phyloP scores from a whole-genome alignment of 2,888 invertebrate species.

The Drosophila multiciliata region DNA sequence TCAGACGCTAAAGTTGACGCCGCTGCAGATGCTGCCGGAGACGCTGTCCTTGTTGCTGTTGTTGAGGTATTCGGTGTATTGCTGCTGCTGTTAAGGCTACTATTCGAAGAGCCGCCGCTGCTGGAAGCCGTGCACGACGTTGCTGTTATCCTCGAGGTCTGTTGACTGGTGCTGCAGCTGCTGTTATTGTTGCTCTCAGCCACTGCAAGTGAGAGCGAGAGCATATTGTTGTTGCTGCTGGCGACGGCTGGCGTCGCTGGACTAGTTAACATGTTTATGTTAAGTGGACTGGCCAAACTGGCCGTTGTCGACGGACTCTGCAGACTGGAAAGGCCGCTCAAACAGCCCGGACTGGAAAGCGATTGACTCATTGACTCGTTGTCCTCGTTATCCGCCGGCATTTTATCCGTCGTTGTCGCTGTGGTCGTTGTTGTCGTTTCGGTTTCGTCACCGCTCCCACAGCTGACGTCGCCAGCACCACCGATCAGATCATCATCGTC shows the following conservation, averaged over 20 bases:
- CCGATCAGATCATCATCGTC: conserved; percentile 88
- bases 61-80: conserved; percentile 73
- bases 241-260: conserved; percentile 85
- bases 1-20: conserved; percentile 42
- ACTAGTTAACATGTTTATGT: conserved; percentile 89
- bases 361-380: conserved; percentile 88
- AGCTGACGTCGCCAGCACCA: conserved; percentile 92
- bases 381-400: conserved; percentile 88
- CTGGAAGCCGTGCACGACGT: conserved; percentile 54
- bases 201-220: conserved; percentile 10
- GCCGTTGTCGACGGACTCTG: conserved; percentile 90
- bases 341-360: conserved; percentile 87
- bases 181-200: conserved; percentile 11
- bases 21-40: conserved; percentile 67
- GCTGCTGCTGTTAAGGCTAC: conserved; percentile 45
- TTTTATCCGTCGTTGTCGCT: conserved; percentile 83
- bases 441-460: conserved; percentile 89
- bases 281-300: conserved; percentile 92
- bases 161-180: conserved; percentile 24
- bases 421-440: conserved; percentile 9
- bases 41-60: conserved; percentile 63
- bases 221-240: conserved; percentile 23
- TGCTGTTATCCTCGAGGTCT: conserved; percentile 14
- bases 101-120: conserved; percentile 57
- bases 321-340: conserved; percentile 89